phyloP scores from a whole-genome alignment of 2,888 invertebrate genomes.

The Villa cingulata region DNA sequence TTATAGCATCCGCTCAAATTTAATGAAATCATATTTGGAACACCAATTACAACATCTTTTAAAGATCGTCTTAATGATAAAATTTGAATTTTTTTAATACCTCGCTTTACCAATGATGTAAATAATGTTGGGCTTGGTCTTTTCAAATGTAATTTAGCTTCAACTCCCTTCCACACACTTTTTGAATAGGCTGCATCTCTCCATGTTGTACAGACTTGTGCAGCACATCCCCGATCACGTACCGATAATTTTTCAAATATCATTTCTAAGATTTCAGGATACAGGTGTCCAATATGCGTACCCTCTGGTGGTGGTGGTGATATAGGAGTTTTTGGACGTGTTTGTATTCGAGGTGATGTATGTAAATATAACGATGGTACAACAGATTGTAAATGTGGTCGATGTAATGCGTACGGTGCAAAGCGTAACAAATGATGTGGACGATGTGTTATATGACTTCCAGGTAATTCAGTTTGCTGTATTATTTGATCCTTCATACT shows the following conservation, averaged over 20 bases:
- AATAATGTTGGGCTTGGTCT: constrained; percentile 73
- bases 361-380: constrained; percentile 16
- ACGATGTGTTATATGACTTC: constrained; percentile 25
- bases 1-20: constrained; percentile 90
- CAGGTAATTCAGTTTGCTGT: constrained; percentile 34
- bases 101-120: constrained; percentile 70
- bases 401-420: constrained; percentile 52
- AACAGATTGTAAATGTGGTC: constrained; percentile 41
- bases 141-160: constrained; percentile 77
- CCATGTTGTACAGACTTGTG: constrained; percentile 82
- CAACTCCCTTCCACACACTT: constrained; percentile 87
- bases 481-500: constrained; percentile 15
- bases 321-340: constrained; percentile 16
- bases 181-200: constrained; percentile 84
- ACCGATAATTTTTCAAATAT: constrained; percentile 85
- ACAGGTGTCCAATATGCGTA: constrained; percentile 74
- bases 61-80: constrained; percentile 70
- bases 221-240: constrained; percentile 75
- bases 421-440: constrained; percentile 34
- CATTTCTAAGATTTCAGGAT: constrained; percentile 83
- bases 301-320: constrained; percentile 41
- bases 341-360: constrained; percentile 20
- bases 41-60: constrained; percentile 70
- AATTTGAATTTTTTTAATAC: constrained; percentile 79
- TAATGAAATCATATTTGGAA: constrained; percentile 74